Base-by-base conservation (phyloP, 2,888 invertebrate genomes). In the Gymnosoma rotundatum region DNA sequence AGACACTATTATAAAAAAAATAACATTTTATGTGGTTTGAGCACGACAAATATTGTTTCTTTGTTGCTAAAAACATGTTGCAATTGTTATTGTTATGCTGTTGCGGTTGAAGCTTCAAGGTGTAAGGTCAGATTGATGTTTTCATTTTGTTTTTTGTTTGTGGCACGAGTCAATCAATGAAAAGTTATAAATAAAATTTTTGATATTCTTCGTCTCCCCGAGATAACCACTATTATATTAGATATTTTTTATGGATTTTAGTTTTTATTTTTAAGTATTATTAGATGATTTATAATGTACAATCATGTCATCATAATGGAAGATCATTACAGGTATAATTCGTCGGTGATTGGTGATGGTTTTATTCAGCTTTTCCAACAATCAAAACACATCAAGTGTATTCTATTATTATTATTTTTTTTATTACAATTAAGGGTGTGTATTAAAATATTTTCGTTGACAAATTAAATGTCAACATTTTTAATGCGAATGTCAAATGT, bases 111-210 rank as follows among this genome's bases (percentile, higher is more conserved):
- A 38, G 48, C 64, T 38, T 45, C 78, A 74, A 84, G 81, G 74
- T 83, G 67, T 85, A 83, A 86, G 87, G 87, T 85, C 84, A 83
- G 54, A 63, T 70, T 36, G 50, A 16, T 72, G 58, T 72, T 78
- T 78, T 72, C 3, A 60, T 50, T 61, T 60, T 25, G 1, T 50
- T 60, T 54, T 61, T 83, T 86, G 84, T n/a, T n/a, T n/a, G 84
- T 86, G 84, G 84, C 86, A 86, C 86, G 86, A 86, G 86, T 83
- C 86, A 86, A 83, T 86, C 86, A 66, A 45, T 72, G 21, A 82
- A 78, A 42, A 64, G 32, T 10, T 21, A 60, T n/a, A 78, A 63
- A 52, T 36, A 75, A 63, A 50, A 14, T 32, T 32, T 7, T 32
- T 2, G 50, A 18, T 25, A 20, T 36, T 20, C 9, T 64, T 64